Evolutionary conservation across 2,888 invertebrate genomes (phyloP).

Genomic region (Dorcus hopei): DNA sequence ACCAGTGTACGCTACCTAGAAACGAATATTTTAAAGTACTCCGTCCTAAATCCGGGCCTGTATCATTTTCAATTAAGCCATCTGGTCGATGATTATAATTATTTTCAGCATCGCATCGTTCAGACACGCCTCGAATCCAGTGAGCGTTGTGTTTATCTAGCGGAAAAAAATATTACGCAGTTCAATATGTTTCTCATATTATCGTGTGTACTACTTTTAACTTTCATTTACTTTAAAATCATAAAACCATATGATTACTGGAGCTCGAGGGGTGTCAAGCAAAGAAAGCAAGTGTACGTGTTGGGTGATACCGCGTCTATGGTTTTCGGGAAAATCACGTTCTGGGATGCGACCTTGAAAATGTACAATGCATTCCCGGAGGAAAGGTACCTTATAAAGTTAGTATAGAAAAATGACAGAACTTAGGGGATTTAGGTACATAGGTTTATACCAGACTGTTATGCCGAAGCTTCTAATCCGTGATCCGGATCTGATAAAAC

Average conservation of each 20-base stretch:
- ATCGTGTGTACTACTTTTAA: neutral
- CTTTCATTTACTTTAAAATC: neutral
- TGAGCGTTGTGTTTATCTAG: no score
- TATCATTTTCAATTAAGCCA: no score
- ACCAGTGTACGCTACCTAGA: no score
- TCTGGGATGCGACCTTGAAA: neutral
- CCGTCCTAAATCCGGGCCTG: no score
- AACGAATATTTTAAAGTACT: no score
- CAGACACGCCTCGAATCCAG: no score
- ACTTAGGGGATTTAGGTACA: slow-evolving; percentile 23
- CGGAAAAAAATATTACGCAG: no score
- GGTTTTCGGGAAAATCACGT: neutral
- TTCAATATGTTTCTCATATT: neutral
- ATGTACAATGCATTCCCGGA: no score
- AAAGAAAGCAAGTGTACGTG: neutral
- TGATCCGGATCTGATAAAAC: slow-evolving; percentile 41
- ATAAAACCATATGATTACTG: neutral
- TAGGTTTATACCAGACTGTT: slow-evolving; percentile 29
- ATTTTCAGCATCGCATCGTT: no score
- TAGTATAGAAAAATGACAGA: no score
- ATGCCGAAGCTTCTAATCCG: slow-evolving; percentile 27
- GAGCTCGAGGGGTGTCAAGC: neutral
- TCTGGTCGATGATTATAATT: no score
- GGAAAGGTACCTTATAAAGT: no score
- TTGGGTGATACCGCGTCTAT: neutral